Evolutionary conservation across 2,797 vertebrate species (phyloP).

Genomic region (Lateolabrax maculatus): DNA sequence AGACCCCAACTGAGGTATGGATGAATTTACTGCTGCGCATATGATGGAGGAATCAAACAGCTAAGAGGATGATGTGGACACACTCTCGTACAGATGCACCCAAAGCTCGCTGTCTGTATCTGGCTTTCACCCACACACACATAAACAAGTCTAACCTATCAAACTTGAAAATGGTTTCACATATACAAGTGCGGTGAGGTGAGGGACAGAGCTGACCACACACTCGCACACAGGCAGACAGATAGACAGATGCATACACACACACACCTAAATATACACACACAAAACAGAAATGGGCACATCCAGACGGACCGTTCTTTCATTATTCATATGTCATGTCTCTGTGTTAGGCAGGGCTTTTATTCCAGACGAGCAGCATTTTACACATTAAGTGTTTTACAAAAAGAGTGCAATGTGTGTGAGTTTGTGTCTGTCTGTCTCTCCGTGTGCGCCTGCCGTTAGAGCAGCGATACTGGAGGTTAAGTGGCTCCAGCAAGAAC

Average conservation of each 20-base stretch:
- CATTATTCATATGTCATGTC: slow-evolving; percentile 78
- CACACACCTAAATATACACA: slow-evolving; percentile 18
- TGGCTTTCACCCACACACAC: slow-evolving; percentile 21
- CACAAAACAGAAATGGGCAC: slow-evolving; percentile 60
- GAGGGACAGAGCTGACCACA: slow-evolving; percentile 53
- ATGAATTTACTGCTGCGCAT: slow-evolving; percentile 35
- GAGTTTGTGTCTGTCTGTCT: slow-evolving; percentile 25
- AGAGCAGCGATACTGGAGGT: slow-evolving; percentile 62
- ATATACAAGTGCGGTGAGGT: slow-evolving; percentile 84
- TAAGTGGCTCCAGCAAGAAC: slow-evolving; percentile 76
- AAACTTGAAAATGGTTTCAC: slow-evolving; percentile 52
- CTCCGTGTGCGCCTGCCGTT: slow-evolving; percentile 26
- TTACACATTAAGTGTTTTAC: slow-evolving; percentile 79
- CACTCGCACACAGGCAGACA: slow-evolving; percentile 12
- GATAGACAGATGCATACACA: background rate
- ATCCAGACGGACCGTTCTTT: slow-evolving; percentile 60
- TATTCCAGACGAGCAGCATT: slow-evolving; percentile 80
- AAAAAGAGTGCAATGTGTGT: slow-evolving; percentile 57
- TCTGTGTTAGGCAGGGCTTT: slow-evolving; percentile 74
- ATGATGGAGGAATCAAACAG: slow-evolving; percentile 44
- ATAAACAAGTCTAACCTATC: slow-evolving; percentile 12
- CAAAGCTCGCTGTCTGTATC: background rate
- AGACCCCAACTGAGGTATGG: slow-evolving; percentile 38
- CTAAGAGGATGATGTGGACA: slow-evolving; percentile 47
- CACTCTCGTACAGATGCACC: slow-evolving; percentile 16